Evolutionary conservation across 1,140 invertebrate genomes (phyloP), one percentile per base, ranked within the genome.

Genomic region (Pseudomyrmex pallidus): DNA sequence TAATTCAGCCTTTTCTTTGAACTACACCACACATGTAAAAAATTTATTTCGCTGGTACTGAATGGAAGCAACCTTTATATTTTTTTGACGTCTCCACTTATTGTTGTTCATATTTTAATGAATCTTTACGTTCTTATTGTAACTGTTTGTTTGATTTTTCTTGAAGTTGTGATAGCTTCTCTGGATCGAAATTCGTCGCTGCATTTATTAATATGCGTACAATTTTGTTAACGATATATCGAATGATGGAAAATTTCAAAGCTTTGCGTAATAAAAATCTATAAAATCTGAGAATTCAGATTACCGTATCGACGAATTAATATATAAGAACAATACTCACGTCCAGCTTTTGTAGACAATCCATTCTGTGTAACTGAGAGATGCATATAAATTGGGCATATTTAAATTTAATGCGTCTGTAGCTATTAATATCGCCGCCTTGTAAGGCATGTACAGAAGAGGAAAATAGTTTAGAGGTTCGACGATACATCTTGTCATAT

Each of bases 401-500:
- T n/a, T 59, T n/a, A 76, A 4, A 44, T 76, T 50, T 76, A 76
- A 64, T 2, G 8, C 0, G 2, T 62, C 25, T 9, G 10, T 35
- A 8, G 15, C 2, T 0, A 76, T 17, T 35, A 64, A 2, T 44
- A 2, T 35, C 10, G 8, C 13, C 0, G 7, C 10, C n/a, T 64
- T 76, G 20, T 64, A 52, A 52, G 61, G 9, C 1, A 76, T n/a
- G 8, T 63, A 52, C 1, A 62, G 7, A 0, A 15, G n/a, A 35
- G 59, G 61, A 52, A n/a, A 76, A 46, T 15, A 74, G 7, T 9
- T 5, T 4, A 44, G 10, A 12, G n/a, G 9, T 63, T 20, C 13
- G 4, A 52, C 12, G 1, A 94, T 20, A 74, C 92, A 94, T 77
- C 91, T 90, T 57, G 91, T 88, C 93, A 95, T 95, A 74, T 95